Percentiles rank a stretch among this genome's conserved stretches.
These are phyloP conservation scores for Dione vanillae DNA, from an alignment of 2,888 invertebrate genomes.

Conservation along the genomic window DNA sequence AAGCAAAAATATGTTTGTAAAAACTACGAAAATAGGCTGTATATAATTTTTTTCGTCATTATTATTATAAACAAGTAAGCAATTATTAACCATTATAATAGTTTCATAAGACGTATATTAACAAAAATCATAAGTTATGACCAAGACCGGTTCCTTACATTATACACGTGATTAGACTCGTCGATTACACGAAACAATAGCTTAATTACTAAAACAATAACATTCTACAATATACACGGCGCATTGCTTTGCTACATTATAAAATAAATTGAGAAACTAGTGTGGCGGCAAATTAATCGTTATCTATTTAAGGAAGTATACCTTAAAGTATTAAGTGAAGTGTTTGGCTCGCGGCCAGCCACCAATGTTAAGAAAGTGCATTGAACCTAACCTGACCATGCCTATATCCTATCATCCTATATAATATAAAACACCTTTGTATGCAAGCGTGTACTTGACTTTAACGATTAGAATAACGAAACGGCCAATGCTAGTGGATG, in stretches of 20 bases:
- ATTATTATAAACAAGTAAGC: slow-evolving; percentile 1
- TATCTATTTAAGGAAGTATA: slow-evolving; percentile 79
- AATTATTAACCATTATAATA: not conserved
- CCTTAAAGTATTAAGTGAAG: slow-evolving; percentile 71
- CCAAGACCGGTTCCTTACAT: slow-evolving; percentile 31
- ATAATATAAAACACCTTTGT: slow-evolving; percentile 53
- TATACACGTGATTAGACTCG: slow-evolving; percentile 34
- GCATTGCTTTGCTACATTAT: slow-evolving; percentile 24
- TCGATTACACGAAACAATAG: slow-evolving; percentile 41
- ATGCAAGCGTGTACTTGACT: slow-evolving; percentile 51
- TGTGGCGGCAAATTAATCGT: slow-evolving; percentile 50
- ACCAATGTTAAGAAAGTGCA: slow-evolving; percentile 68
- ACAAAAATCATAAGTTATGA: slow-evolving; percentile 18
- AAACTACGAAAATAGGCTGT: too few species aligned
- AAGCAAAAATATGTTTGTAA: not conserved
- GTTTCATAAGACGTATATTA: not conserved
- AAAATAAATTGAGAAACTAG: slow-evolving; percentile 26
- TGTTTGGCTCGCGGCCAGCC: slow-evolving; percentile 76
- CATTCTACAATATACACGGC: slow-evolving; percentile 23
- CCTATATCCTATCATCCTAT: slow-evolving; percentile 52
- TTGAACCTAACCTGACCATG: slow-evolving; percentile 69
- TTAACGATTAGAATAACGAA: slow-evolving; percentile 40
- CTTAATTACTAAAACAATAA: slow-evolving; percentile 36
- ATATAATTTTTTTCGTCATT: not conserved
- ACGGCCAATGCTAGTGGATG: not conserved